Percentiles rank a stretch among this genome's conserved stretches.
phyloP scores from a whole-genome alignment of 2,888 invertebrate genomes.

The Melanostoma scalare region DNA sequence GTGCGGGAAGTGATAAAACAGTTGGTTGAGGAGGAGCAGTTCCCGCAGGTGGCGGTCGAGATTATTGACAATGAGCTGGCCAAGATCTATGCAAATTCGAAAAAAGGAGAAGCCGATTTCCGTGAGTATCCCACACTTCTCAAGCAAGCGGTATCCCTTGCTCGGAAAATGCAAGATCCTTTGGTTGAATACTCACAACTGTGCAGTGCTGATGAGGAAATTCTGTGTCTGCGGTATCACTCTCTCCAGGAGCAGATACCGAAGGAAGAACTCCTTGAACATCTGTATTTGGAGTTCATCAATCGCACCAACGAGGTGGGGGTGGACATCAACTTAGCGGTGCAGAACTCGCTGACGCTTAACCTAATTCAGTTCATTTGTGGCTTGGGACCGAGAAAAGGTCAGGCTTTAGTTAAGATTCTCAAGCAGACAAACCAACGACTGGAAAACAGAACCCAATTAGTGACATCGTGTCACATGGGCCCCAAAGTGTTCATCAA shows the following conservation, averaged over 20 bases:
- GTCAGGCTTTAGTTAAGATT: slow-evolving; percentile 91
- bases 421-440: slow-evolving; percentile 95
- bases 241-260: slow-evolving; percentile 90
- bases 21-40: slow-evolving; percentile 92
- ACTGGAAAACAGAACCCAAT: slow-evolving; percentile 95
- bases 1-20: slow-evolving; percentile 88
- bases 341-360: slow-evolving; percentile 93
- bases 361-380: slow-evolving; percentile 97
- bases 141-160: slow-evolving; percentile 96
- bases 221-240: slow-evolving; percentile 96
- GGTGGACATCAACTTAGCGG: slow-evolving; percentile 96
- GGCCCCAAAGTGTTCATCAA: slow-evolving; percentile 99
- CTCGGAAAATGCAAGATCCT: slow-evolving; percentile 96
- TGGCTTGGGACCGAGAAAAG: slow-evolving; percentile 97
- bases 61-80: slow-evolving; percentile 97
- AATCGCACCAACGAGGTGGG: slow-evolving; percentile 99
- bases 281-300: slow-evolving; percentile 93
- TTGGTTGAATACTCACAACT: slow-evolving; percentile 97
- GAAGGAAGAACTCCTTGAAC: slow-evolving; percentile 93
- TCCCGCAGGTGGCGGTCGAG: slow-evolving; percentile 93
- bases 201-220: slow-evolving; percentile 97
- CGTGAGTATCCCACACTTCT: slow-evolving; percentile 95
- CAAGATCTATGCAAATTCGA: slow-evolving; percentile 95
- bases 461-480: slow-evolving; percentile 97
- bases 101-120: slow-evolving; percentile 91